These are phyloP conservation scores for Lophura nycthemera DNA, from an alignment of 2,113 vertebrate genomes.

Conservation along the genomic window DNA sequence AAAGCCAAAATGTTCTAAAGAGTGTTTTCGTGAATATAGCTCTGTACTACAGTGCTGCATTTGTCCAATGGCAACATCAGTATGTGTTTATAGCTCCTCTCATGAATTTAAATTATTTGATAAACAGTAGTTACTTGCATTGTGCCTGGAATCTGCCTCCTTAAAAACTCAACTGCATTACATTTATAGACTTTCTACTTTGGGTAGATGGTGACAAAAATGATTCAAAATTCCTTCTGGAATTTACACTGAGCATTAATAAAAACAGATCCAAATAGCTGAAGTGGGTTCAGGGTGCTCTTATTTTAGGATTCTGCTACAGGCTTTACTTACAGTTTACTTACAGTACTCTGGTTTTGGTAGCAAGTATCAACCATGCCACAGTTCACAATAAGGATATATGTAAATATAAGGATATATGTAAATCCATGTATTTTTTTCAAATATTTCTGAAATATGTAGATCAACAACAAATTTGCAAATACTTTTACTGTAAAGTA, in stretches of 20 bases:
- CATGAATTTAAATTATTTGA: slow-evolving; percentile 29
- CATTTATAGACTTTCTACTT: background rate
- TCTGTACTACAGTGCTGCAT: background rate
- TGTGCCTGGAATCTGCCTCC: slow-evolving; percentile 22
- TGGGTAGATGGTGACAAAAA: background rate
- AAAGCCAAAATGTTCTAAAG: background rate
- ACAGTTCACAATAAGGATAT: background rate
- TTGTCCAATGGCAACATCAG: background rate
- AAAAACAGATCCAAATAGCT: slow-evolving; percentile 9
- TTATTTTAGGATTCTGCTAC: background rate
- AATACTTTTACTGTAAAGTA: background rate
- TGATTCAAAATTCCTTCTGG: background rate
- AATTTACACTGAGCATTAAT: slow-evolving; percentile 49
- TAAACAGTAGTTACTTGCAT: background rate
- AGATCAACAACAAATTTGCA: background rate
- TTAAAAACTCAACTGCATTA: background rate
- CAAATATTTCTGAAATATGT: slow-evolving; percentile 15
- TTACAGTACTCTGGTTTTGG: background rate
- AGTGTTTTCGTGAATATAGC: background rate
- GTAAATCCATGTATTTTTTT: background rate
- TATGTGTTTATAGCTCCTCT: background rate
- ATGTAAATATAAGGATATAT: background rate
- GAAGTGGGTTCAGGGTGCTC: background rate
- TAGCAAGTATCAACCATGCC: background rate
- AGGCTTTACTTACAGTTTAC: background rate